Base-by-base conservation (phyloP, 2,113 vertebrate species). In the Antidorcas marsupialis region DNA sequence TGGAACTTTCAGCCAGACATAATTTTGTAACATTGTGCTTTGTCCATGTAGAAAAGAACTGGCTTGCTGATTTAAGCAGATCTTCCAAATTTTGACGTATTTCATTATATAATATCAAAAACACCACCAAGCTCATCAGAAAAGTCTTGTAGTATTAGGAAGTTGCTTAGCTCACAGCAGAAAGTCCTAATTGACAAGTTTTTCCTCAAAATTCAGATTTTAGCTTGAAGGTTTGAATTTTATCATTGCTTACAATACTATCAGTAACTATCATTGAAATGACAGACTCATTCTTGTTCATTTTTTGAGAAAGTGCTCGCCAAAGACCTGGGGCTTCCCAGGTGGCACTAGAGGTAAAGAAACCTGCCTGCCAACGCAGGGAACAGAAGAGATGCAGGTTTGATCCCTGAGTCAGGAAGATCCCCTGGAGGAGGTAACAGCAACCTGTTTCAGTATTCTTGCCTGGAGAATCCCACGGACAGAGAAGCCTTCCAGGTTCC, bases 201-300 rank as follows among this genome's bases (percentile, higher is more conserved):
- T 93, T 57, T 8, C 64, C 64, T 59, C 30, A 57, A 84, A 90
- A 85, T 85, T 74, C 74, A 59, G 30, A 60, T 84, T 97, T 83
- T 91, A 25, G 17, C 53, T 30, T 52, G 52, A 95, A 92, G 91
- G n/a, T 50, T 95, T 95, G 90, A 71, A 64, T 92, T 95, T 96
- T 71, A 67, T 93, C 45, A 33, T 53, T 71, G 84, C 45, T 53
- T 83, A n/a, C 21, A 36, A 33, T 55, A 27, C 57, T 90, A 76
- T 88, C 47, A 19, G 53, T 87, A 59, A n/a, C 33, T 28, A 52
- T 79, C 23, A 81, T 50, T 92, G 89, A 89, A 92, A 47, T 5
- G 53, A 85, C 8, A 84, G 91, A 5, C 81, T 82, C 36, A 9
- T 90, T 90, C 64, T 84, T 59, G 30, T 43, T 92, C 39, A 62